Evolutionary conservation across 2,797 vertebrate genomes (phyloP).

Genomic region (Adrianichthys oophorus): DNA sequence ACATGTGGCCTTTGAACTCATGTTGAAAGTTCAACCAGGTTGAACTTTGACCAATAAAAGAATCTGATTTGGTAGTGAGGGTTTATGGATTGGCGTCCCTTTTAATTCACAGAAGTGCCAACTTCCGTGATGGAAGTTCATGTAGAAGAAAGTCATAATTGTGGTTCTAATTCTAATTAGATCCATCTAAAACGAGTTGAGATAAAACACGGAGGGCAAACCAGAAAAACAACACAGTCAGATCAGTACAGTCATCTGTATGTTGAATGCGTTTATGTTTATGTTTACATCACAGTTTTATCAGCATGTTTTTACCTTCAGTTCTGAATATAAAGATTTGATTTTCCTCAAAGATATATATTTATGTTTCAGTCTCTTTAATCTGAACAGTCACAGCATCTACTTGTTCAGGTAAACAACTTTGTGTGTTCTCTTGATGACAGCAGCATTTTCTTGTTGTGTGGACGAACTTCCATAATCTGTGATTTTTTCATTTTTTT

Average conservation of each 20-base stretch:
- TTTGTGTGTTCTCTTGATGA: conserved; percentile 35
- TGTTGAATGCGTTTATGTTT: neutral
- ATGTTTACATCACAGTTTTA: neutral
- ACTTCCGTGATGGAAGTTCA: too few species aligned
- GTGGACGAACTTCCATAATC: conserved; percentile 7
- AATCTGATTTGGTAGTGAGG: too few species aligned
- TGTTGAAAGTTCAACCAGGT: too few species aligned
- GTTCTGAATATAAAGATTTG: neutral
- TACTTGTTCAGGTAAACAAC: conserved; percentile 64
- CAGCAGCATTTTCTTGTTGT: conserved; percentile 11
- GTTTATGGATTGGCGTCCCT: too few species aligned
- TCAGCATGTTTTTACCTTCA: neutral
- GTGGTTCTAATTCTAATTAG: too few species aligned
- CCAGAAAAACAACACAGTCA: neutral
- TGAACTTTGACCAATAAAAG: too few species aligned
- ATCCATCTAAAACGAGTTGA: too few species aligned
- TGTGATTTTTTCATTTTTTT: neutral
- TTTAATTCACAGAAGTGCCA: too few species aligned
- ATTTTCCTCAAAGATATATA: conserved; percentile 22
- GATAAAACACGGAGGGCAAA: too few species aligned
- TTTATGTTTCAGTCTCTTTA: conserved; percentile 37
- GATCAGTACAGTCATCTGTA: neutral
- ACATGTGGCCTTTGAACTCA: too few species aligned
- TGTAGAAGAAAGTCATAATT: too few species aligned
- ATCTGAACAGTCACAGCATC: conserved; percentile 59